A percentile compares a stretch with the other conserved stretches of the same genome.
Evolutionary conservation across 2,888 invertebrate species (phyloP).

Genomic region (Agonum fuliginosum): DNA sequence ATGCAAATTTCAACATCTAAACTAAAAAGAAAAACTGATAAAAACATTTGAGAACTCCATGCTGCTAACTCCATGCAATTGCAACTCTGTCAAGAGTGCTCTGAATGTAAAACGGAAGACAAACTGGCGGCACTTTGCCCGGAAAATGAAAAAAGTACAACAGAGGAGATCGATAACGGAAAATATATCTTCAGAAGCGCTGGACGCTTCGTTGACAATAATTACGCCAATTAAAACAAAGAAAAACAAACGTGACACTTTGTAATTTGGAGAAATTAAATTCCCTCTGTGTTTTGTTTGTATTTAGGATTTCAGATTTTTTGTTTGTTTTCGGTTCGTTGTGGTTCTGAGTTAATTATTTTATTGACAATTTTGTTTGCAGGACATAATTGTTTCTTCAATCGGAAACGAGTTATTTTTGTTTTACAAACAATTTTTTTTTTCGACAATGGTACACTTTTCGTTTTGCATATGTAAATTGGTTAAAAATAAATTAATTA

Average conservation of each 20-base stretch:
- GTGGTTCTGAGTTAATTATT: conserved; percentile 14
- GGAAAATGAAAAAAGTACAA: conserved; percentile 11
- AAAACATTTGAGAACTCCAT: conserved; percentile 11
- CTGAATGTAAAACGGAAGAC: conserved; percentile 29
- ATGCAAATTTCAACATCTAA: conserved; percentile 15
- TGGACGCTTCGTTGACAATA: conserved; percentile 10
- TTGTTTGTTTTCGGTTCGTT: neutral
- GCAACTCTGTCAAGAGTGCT: conserved; percentile 13
- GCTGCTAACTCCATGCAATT: conserved; percentile 1
- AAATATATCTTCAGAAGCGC: conserved; percentile 18
- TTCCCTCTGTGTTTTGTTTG: conserved; percentile 31
- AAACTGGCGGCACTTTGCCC: neutral
- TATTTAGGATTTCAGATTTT: conserved; percentile 36
- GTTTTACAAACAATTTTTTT: no score
- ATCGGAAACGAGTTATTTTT: neutral
- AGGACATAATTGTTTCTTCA: neutral
- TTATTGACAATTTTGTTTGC: neutral
- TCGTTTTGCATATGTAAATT: no score
- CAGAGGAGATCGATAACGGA: conserved; percentile 10
- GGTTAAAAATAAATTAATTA: no score
- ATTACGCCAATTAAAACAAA: conserved; percentile 45
- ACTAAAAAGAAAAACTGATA: conserved; percentile 19
- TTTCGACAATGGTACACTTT: no score
- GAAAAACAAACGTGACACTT: conserved; percentile 46
- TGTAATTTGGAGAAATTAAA: conserved; percentile 39